phyloP scores from a whole-genome alignment of 2,888 invertebrate species.

The Drosophila crucigera region DNA sequence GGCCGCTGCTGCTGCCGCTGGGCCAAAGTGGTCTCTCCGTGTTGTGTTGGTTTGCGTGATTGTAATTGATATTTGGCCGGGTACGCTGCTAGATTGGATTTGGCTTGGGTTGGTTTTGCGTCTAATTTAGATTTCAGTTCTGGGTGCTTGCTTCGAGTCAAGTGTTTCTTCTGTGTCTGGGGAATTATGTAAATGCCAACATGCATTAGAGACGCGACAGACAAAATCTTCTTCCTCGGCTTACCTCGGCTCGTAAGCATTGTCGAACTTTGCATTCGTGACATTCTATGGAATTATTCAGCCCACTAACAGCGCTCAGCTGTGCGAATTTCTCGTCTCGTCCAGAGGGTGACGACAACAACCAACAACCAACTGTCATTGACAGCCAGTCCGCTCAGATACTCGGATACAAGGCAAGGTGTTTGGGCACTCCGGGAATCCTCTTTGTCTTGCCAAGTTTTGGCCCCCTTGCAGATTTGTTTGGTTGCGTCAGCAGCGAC shows the following conservation, averaged over 20 bases:
- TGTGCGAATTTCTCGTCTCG: constrained; percentile 69
- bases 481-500: constrained; percentile 29
- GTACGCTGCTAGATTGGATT: constrained; percentile 21
- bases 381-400: constrained; percentile 52
- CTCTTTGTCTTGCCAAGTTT: constrained; percentile 53
- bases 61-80: constrained; percentile 78
- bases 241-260: constrained; percentile 49
- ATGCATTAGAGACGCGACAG: constrained; percentile 71
- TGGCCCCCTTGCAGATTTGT: constrained; percentile 45
- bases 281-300: constrained; percentile 67
- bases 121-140: constrained; percentile 36
- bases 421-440: constrained; percentile 58
- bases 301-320: constrained; percentile 65
- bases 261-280: constrained; percentile 45
- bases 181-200: constrained; percentile 76
- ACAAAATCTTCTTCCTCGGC: constrained; percentile 24
- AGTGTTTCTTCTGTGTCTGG: constrained; percentile 60
- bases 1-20: constrained; percentile 46
- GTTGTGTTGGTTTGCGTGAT: constrained; percentile 66
- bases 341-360: constrained; percentile 67
- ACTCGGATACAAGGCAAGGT: constrained; percentile 54
- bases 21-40: constrained; percentile 35
- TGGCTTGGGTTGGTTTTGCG: constrained; percentile 25
- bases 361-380: constrained; percentile 68
- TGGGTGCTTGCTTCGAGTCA: constrained; percentile 65